Evolutionary conservation across 1,140 invertebrate genomes (phyloP), one percentile per base, ranked within the genome.

Genomic region (Rhyacophila brunnea): DNA sequence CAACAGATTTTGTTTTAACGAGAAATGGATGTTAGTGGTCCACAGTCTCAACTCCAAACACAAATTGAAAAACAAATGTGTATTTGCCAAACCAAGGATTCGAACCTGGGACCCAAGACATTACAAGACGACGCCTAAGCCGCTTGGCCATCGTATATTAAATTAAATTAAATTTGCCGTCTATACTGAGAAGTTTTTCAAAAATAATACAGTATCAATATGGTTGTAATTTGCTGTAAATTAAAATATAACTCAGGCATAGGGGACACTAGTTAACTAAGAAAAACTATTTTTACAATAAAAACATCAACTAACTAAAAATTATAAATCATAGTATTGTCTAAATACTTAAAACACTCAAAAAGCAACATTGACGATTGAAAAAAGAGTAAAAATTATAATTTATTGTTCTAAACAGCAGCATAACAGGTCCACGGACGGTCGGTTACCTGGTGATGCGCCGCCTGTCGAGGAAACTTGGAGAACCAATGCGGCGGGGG

Each of bases 381-480:
- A 28, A 28, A 28, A 28, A 28, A 28, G 9, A 28, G n/a, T n/a
- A 35, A 4, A 46, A 38, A 45, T 3, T 23, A 46, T 46, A 42
- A 14, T 44, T 19, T 4, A 60, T 43, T 13, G 36, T 42, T 28
- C 38, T 35, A 35, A 40, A 28, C 9, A 9, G 23, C 23, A 9
- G 23, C 23, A 28, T n/a, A n/a, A n/a, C n/a, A n/a, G n/a, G 23
- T 5, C 23, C 9, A 28, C 23, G 38, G 10, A 19, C 28, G 14
- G 6, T 34, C 10, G 46, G 61, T 79, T 83, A 96, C 92, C 92
- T 95, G 46, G 93, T 95, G 64, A 96, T 95, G 60, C 93, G 82
- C 47, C 93, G 81, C 68, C 91, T 82, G 70, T 95, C 92, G 32
- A 95, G 77, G 75, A 95, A 95, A 71, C 91, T 93, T 1, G 93